Percentiles rank a stretch among this genome's conserved stretches.
phyloP scores from a whole-genome alignment of 2,888 invertebrate genomes.

The Eilema depressum region DNA sequence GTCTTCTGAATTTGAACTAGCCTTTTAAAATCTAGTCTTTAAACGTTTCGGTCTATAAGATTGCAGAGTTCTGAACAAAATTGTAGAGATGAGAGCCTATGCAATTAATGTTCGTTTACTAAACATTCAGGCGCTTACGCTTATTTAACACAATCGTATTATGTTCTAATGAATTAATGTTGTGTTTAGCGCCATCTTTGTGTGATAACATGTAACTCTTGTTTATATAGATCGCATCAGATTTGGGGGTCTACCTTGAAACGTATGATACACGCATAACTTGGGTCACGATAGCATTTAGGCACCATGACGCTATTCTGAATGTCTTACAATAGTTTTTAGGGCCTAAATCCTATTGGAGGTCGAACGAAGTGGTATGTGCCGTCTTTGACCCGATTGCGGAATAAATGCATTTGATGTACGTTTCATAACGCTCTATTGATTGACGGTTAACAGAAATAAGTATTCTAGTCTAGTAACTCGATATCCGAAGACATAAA shows the following conservation, averaged over 20 bases:
- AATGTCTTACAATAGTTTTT: background rate
- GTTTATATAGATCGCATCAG: constrained; percentile 28
- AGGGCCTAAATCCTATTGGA: too few relatives aligned
- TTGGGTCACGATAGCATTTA: background rate
- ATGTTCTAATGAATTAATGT: background rate
- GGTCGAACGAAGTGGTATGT: background rate
- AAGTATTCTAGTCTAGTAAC: constrained; percentile 1
- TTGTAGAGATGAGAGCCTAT: background rate
- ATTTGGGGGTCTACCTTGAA: constrained; percentile 9
- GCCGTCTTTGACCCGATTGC: background rate
- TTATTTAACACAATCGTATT: background rate
- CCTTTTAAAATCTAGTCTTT: background rate
- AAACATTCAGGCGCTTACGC: background rate
- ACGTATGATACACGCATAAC: background rate
- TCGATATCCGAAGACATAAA: background rate
- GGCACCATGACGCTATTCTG: background rate
- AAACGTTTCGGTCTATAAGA: background rate
- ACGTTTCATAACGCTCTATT: background rate
- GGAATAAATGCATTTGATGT: background rate
- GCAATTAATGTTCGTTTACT: constrained; percentile 1
- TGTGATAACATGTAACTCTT: constrained; percentile 34
- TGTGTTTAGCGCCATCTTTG: constrained; percentile 51
- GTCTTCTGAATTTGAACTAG: constrained; percentile 2
- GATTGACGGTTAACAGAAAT: constrained; percentile 11
- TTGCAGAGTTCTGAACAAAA: background rate